phyloP scores from a whole-genome alignment of 2,888 invertebrate genomes.

The Orthosia cruda region DNA sequence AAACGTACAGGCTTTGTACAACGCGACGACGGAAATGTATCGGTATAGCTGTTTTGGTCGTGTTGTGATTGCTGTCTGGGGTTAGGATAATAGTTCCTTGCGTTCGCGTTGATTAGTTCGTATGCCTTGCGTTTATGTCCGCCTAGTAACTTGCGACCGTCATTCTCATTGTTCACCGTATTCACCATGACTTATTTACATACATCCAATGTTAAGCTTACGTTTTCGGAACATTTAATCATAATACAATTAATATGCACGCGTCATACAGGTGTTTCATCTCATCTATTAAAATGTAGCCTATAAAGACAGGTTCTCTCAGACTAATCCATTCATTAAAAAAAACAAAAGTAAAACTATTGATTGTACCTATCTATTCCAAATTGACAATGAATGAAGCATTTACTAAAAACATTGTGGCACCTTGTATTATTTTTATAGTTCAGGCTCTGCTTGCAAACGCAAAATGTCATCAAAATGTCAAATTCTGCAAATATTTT shows the following conservation, averaged over 20 bases:
- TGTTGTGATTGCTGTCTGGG: slow-evolving; percentile 6
- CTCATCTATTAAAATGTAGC: background rate
- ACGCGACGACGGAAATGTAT: slow-evolving; percentile 67
- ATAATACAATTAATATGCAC: background rate
- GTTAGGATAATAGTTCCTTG: slow-evolving; percentile 7
- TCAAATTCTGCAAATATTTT: slow-evolving; percentile 5
- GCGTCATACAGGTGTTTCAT: slow-evolving; percentile 13
- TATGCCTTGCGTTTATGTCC: slow-evolving; percentile 11
- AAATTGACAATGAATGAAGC: background rate
- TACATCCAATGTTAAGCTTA: background rate
- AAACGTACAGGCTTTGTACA: slow-evolving; percentile 57
- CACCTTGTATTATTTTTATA: background rate
- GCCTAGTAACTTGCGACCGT: background rate
- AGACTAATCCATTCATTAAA: background rate
- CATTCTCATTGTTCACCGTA: background rate
- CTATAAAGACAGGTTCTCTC: background rate
- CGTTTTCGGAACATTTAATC: background rate
- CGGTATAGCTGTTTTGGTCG: slow-evolving; percentile 5
- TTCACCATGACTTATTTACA: background rate
- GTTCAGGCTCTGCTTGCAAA: background rate
- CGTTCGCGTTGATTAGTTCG: background rate
- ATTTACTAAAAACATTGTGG: background rate
- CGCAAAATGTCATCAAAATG: slow-evolving; percentile 43
- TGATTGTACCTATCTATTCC: background rate
- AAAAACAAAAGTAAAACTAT: background rate